phyloP scores from a whole-genome alignment of 2,113 vertebrate genomes.

The Hippocampus guttulatus region DNA sequence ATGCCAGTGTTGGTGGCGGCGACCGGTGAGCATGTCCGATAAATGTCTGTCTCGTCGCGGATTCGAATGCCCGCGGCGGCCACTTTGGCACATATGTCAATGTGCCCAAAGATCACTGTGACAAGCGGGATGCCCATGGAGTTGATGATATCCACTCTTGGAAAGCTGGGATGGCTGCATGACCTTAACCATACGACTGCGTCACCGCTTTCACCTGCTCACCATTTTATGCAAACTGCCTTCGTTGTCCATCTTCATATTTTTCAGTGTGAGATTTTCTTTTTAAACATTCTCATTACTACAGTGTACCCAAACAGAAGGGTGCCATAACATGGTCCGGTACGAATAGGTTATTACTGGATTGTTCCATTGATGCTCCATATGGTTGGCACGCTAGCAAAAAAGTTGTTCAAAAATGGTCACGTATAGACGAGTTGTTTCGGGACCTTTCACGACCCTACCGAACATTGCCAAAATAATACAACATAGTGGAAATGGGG shows the following conservation, averaged over 20 bases:
- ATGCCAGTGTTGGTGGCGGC: neutral
- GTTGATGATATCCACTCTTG: conserved; percentile 30
- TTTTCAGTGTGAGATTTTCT: neutral
- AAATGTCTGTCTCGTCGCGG: neutral
- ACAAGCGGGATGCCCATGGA: conserved; percentile 29
- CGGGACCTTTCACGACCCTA: neutral
- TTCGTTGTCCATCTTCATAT: neutral
- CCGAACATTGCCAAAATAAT: neutral
- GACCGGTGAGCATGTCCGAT: neutral
- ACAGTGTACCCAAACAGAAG: neutral
- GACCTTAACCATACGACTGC: conserved; percentile 51
- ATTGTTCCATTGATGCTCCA: neutral
- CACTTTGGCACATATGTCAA: neutral
- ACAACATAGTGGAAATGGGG: neutral
- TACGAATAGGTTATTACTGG: neutral
- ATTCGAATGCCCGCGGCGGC: neutral
- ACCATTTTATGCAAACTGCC: neutral
- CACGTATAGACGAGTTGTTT: neutral
- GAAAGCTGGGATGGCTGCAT: conserved; percentile 28
- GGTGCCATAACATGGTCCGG: neutral
- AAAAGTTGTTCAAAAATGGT: neutral
- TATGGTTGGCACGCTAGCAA: neutral
- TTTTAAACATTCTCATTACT: neutral
- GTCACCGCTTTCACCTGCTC: conserved; percentile 6
- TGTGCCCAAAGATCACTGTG: neutral